These are phyloP conservation scores for Phataginus tricuspis DNA, from an alignment of 2,797 vertebrate genomes.

Conservation along the genomic window DNA sequence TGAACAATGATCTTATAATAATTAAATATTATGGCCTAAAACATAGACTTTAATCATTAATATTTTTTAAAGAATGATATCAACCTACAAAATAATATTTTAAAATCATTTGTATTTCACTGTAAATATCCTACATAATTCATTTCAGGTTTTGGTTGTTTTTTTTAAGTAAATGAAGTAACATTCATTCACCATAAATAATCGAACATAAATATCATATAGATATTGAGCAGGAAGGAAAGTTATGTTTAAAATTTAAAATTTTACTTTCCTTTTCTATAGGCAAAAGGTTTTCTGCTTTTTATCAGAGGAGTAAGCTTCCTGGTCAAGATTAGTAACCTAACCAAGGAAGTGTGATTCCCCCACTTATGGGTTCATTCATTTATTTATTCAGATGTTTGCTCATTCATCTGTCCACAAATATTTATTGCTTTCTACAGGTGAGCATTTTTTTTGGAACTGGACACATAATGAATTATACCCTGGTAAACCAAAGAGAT, in stretches of 20 bases:
- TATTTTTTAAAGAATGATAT: constrained; percentile 12
- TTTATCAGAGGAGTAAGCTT: not conserved
- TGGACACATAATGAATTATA: not conserved
- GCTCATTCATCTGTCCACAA: not conserved
- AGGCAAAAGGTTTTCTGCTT: not conserved
- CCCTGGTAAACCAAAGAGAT: not conserved
- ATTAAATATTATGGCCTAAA: not conserved
- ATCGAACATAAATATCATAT: not conserved
- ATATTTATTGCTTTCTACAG: not conserved
- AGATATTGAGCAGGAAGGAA: not conserved
- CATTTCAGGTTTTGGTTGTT: not conserved
- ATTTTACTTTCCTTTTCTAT: not conserved
- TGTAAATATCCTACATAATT: not conserved
- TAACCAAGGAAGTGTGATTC: not conserved
- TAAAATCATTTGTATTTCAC: not conserved
- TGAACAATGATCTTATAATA: not conserved
- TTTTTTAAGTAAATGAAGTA: not conserved
- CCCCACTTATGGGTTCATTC: not conserved
- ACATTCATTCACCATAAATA: not conserved
- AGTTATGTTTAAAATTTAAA: not conserved
- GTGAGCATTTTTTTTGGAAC: not conserved
- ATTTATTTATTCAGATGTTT: not conserved
- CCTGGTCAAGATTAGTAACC: not conserved
- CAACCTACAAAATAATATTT: not conserved
- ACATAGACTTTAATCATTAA: not conserved